phyloP scores from a whole-genome alignment of 2,888 invertebrate genomes.

The Philhelius pedissequus region DNA sequence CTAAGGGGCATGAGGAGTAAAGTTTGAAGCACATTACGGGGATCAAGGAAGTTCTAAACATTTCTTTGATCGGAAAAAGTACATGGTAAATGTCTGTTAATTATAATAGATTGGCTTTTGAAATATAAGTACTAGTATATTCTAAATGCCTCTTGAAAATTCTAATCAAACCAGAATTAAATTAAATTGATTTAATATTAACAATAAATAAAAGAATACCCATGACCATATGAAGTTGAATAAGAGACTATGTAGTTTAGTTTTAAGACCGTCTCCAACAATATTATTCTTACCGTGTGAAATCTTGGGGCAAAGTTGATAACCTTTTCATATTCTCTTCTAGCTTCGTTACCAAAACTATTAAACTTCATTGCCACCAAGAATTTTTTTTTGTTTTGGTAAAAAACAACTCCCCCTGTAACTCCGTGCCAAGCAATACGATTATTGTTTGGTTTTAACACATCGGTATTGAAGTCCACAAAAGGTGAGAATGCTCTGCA shows the following conservation, averaged over 20 bases:
- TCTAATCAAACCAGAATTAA: no score
- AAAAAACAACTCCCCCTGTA: neutral
- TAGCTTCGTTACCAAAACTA: neutral
- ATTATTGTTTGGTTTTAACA: constrained; percentile 13
- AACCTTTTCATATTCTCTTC: constrained; percentile 11
- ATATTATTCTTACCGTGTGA: neutral
- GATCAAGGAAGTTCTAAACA: no score
- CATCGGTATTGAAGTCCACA: constrained; percentile 21
- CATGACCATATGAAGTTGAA: neutral
- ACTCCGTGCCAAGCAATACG: neutral
- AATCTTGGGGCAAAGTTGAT: constrained; percentile 47
- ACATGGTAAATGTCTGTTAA: no score
- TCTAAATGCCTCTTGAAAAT: no score
- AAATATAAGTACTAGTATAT: no score
- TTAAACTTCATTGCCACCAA: neutral
- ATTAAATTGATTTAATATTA: neutral
- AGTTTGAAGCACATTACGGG: no score
- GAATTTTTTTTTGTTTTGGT: no score
- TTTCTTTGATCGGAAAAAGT: no score
- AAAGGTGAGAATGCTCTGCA: constrained; percentile 45
- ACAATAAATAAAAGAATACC: neutral
- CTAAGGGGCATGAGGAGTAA: no score
- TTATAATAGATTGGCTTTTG: no score
- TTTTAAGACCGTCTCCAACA: no score
- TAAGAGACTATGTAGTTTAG: neutral